These are phyloP conservation scores for Brassicogethes aeneus DNA, from an alignment of 2,888 invertebrate genomes.

Conservation along the genomic window DNA sequence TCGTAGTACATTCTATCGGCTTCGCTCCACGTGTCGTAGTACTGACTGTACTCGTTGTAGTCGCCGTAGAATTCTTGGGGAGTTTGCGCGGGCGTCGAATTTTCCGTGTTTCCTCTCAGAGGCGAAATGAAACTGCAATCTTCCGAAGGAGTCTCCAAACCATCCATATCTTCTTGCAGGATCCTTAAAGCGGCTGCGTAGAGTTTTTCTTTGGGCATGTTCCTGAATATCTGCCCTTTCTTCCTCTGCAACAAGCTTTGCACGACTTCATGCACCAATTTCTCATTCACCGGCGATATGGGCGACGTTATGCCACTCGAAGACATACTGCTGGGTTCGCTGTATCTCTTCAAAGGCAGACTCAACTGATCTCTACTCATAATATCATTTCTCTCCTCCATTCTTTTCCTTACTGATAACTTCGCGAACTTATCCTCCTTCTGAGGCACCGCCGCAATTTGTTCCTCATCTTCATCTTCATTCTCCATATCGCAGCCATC, in stretches of 20 bases:
- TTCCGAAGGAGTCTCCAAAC: constrained; percentile 39
- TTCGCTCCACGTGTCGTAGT: constrained; percentile 48
- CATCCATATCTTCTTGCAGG: constrained; percentile 47
- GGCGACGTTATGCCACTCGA: constrained; percentile 47
- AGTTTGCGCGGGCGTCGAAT: constrained; percentile 43
- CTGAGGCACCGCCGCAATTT: constrained; percentile 4
- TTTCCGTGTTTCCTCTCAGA: constrained; percentile 34
- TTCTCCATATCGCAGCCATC: constrained; percentile 43
- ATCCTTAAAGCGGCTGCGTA: constrained; percentile 49
- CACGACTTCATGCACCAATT: constrained; percentile 49
- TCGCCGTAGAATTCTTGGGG: constrained; percentile 43
- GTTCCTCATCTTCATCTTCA: constrained; percentile 30
- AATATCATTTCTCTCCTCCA: constrained; percentile 13
- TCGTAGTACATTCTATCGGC: constrained; percentile 25
- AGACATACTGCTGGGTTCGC: constrained; percentile 45
- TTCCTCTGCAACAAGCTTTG: constrained; percentile 48
- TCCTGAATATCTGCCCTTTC: constrained; percentile 45
- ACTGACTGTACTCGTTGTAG: constrained; percentile 45
- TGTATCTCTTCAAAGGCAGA: constrained; percentile 41
- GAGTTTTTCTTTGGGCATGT: constrained; percentile 49
- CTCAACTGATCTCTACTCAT: constrained; percentile 44
- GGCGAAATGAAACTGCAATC: constrained; percentile 36
- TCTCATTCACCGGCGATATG: constrained; percentile 44
- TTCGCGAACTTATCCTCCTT: constrained; percentile 18
- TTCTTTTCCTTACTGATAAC: constrained; percentile 15